phyloP scores from a whole-genome alignment of 2,113 vertebrate species.

The Cariama cristata region DNA sequence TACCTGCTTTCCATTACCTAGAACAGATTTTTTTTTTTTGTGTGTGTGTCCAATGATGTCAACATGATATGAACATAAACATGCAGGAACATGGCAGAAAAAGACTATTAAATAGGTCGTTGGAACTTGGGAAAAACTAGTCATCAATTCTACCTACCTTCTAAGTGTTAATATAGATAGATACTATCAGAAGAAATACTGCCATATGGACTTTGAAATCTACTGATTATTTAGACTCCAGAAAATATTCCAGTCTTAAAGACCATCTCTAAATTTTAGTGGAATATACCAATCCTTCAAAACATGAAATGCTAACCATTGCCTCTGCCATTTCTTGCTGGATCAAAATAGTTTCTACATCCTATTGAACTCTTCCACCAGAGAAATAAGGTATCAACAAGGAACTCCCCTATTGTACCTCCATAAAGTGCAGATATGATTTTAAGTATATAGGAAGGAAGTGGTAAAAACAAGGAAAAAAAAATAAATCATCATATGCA shows the following conservation, averaged over 20 bases:
- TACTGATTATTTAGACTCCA: neutral
- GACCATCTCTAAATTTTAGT: neutral
- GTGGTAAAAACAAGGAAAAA: neutral
- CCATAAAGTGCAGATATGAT: neutral
- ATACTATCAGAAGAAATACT: neutral
- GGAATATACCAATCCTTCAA: neutral
- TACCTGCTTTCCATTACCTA: neutral
- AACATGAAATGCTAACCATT: neutral
- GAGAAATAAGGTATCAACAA: neutral
- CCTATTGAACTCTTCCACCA: neutral
- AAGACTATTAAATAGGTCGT: neutral
- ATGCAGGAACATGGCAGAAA: neutral
- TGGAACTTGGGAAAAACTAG: neutral
- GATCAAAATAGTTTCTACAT: neutral
- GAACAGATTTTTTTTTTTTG: neutral
- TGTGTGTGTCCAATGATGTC: neutral
- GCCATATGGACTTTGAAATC: neutral
- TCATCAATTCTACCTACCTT: neutral
- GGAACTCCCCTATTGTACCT: neutral
- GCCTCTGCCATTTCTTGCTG: neutral
- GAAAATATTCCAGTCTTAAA: neutral
- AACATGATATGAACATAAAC: neutral
- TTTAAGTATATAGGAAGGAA: neutral
- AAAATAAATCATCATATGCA: neutral
- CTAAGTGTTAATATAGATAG: neutral